Base-by-base conservation (phyloP, 2,797 vertebrate genomes). In the Luscinia luscinia region DNA sequence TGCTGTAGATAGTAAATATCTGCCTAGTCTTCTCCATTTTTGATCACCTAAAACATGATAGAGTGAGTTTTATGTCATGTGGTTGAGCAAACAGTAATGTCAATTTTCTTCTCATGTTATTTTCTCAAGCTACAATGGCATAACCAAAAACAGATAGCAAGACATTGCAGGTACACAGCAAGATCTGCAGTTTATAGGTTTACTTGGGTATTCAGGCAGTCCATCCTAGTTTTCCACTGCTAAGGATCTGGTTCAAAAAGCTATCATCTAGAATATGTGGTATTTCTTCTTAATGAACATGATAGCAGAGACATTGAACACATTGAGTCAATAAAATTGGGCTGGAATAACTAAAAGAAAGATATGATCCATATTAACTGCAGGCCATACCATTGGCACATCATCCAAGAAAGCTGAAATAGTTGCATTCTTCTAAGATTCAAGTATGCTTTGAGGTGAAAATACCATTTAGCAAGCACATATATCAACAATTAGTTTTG, bases 371-470 rank as follows among this genome's bases (percentile, higher is more conserved):
- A 18, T 86, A 84, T 92, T 81, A 88, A 81, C 67, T 75, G 83
- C 62, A 91, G 94, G 83, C 91, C 38, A 9, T 76, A 94, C 49
- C 52, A 59, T 19, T 96, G 96, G 92, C 95, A 91, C 49, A 61
- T 69, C 94, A 94, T 91, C 89, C 94, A 95, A 94, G 89, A 93
- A 90, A 91, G 74, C 55, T 89, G 80, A 87, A 95, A 86, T 84
- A 86, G 91, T 63, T 85, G 84, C 93, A 90, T 90, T 89, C 84
- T 97, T 92, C 67, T 69, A 61, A 85, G 72, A 83, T 75, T 86
- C 93, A 93, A 94, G 89, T 91, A 95, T 73, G 90, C 85, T 95
- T 97, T 97, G 94, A 95, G 83, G 91, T 87, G 36, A 85, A 96
- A 96, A 95, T 82, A 94, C 77, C 87, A 45, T 81, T 95, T 94